Evolutionary conservation across 1,140 invertebrate genomes (phyloP).

Genomic region (Rhagoletis pomonella): DNA sequence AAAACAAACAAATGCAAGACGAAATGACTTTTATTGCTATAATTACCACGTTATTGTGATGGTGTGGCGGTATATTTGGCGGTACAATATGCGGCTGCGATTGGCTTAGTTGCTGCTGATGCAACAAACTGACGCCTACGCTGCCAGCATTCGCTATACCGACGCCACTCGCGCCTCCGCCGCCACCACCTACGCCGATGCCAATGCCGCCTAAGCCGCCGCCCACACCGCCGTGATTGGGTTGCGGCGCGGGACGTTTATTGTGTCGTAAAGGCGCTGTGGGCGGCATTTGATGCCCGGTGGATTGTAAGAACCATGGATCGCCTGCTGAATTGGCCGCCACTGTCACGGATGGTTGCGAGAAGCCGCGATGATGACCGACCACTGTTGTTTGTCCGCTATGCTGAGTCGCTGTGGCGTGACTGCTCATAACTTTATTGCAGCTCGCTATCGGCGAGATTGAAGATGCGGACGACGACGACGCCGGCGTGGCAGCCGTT

Average conservation of each 20-base stretch:
- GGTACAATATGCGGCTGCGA: conserved; percentile 73
- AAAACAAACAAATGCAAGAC: conserved; percentile 50
- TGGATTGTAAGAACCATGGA: conserved; percentile 74
- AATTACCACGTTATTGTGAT: conserved; percentile 70
- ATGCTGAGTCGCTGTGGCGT: conserved; percentile 70
- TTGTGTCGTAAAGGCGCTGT: conserved; percentile 72
- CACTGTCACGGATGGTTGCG: conserved; percentile 70
- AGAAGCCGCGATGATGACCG: conserved; percentile 74
- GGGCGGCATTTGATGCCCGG: conserved; percentile 73
- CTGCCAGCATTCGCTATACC: conserved; percentile 53
- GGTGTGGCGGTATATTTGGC: conserved; percentile 71
- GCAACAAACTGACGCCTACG: conserved; percentile 60
- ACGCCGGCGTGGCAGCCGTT: neutral
- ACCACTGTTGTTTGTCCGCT: conserved; percentile 73
- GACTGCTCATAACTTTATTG: conserved; percentile 71
- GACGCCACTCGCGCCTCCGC: neutral
- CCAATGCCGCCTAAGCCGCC: conserved; percentile 15
- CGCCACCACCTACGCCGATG: conserved; percentile 34
- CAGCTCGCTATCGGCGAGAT: conserved; percentile 51
- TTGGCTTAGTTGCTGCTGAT: conserved; percentile 70
- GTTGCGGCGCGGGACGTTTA: conserved; percentile 72
- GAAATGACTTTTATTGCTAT: neutral
- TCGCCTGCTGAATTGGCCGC: conserved; percentile 68
- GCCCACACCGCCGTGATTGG: conserved; percentile 61
- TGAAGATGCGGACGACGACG: conserved; percentile 2